These are phyloP conservation scores for Arctocebus calabarensis DNA, from an alignment of 2,797 vertebrate genomes.

Conservation along the genomic window DNA sequence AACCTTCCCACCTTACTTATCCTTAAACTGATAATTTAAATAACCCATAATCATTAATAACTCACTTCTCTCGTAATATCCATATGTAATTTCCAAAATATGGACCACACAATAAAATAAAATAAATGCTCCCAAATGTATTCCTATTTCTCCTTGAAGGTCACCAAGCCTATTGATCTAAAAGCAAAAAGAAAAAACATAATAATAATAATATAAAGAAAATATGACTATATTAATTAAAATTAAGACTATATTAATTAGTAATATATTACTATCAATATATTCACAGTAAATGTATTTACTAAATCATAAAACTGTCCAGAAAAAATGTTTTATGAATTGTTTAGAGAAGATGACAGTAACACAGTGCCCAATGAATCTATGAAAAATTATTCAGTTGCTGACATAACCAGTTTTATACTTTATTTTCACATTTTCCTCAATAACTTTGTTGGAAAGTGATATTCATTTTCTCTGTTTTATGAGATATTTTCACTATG, in stretches of 20 bases:
- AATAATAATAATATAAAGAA: background rate
- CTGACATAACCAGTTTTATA: background rate
- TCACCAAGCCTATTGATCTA: background rate
- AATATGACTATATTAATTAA: background rate
- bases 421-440: background rate
- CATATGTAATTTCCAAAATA: background rate
- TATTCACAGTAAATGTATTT: background rate
- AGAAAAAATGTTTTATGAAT: background rate
- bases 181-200: constrained; percentile 28
- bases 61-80: background rate
- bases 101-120: constrained; percentile 29
- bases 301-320: background rate
- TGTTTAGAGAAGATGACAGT: constrained; percentile 18
- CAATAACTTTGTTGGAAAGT: background rate
- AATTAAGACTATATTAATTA: background rate
- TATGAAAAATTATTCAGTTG: background rate
- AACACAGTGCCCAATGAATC: background rate
- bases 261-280: background rate
- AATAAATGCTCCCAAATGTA: background rate
- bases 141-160: background rate
- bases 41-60: background rate
- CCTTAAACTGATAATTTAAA: background rate
- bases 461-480: constrained; percentile 37
- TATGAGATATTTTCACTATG: background rate
- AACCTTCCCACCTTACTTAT: background rate